Base-by-base conservation (phyloP, 2,888 invertebrate genomes). In the Machimus rusticus region DNA sequence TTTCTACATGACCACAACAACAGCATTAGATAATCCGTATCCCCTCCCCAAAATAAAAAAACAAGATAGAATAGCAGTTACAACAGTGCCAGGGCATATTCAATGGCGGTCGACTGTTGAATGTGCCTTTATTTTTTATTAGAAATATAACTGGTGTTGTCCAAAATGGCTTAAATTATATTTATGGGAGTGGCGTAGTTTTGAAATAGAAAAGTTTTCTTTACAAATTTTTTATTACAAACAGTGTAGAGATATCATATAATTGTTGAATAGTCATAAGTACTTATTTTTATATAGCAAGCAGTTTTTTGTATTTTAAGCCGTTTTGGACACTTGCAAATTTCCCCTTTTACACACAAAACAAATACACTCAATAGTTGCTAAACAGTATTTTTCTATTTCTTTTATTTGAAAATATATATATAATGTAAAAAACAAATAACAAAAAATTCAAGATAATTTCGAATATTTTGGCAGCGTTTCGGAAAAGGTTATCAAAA, bases 401-500 rank as follows among this genome's bases (percentile, higher is more conserved):
- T 66, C 66, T 66, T 28, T 66, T 66, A 66, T 66, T 66, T 28
- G 39, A 76, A 76, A 74, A 28, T 74, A 39, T 34, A 12, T 14
- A 46, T 46, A 46, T 46, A 46, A 46, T 46, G 12, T 46, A 46
- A 46, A 74, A 74, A 16, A 74, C 16, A 74, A 16, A 74, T 2
- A 74, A 28, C 16, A 57, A 57, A 19, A 66, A 85, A 37, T 37
- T 86, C 23, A 39, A 5, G 34, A 19, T 82, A 81, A 28, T 19
- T 66, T 82, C 14, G 12, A 82, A 79, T n/a, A 46, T 87, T 87
- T 87, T 82, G 87, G 87, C 87, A 81, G 66, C 82, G 87, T 87
- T 87, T 87, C 87, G 87, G 81, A 57, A 87, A 79, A 81, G 77
- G 78, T 77, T 76, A 87, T 87, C 46, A 87, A 74, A 81, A 82